Evolutionary conservation across 2,113 vertebrate species (phyloP).

Genomic region (Nycticebus coucang): DNA sequence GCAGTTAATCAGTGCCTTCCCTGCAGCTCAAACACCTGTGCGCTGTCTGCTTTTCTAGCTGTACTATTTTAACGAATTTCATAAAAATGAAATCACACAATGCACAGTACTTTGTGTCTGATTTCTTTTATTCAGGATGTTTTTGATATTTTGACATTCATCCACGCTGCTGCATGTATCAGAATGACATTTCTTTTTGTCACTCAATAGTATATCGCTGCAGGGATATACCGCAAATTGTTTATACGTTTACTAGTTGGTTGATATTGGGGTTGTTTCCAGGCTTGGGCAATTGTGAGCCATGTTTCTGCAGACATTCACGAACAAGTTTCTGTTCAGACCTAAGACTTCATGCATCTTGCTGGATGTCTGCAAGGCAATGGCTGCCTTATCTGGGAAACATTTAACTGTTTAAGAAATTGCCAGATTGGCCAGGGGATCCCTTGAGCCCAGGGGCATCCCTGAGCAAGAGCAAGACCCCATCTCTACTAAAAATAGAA

Average conservation of each 20-base stretch:
- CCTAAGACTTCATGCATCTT: not conserved
- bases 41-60: not conserved
- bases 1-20: not conserved
- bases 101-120: not conserved
- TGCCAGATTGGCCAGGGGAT: not conserved
- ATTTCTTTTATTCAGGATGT: not conserved
- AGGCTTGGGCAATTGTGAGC: not conserved
- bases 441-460: too few species aligned
- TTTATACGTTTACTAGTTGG: not conserved
- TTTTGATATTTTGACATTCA: not conserved
- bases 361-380: not conserved
- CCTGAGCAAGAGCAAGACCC: too few species aligned
- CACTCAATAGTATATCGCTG: not conserved
- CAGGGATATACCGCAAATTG: too few species aligned
- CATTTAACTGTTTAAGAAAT: not conserved
- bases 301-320: not conserved
- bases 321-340: not conserved
- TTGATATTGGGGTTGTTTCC: not conserved
- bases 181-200: not conserved
- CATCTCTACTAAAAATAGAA: too few species aligned
- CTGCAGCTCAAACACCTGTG: not conserved
- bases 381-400: not conserved
- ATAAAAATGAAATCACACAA: not conserved
- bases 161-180: not conserved
- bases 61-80: not conserved